A percentile compares a stretch with the other conserved stretches of the same genome.
Evolutionary conservation across 2,888 invertebrate genomes (phyloP).

Genomic region (Lasioglossum leucozonium): DNA sequence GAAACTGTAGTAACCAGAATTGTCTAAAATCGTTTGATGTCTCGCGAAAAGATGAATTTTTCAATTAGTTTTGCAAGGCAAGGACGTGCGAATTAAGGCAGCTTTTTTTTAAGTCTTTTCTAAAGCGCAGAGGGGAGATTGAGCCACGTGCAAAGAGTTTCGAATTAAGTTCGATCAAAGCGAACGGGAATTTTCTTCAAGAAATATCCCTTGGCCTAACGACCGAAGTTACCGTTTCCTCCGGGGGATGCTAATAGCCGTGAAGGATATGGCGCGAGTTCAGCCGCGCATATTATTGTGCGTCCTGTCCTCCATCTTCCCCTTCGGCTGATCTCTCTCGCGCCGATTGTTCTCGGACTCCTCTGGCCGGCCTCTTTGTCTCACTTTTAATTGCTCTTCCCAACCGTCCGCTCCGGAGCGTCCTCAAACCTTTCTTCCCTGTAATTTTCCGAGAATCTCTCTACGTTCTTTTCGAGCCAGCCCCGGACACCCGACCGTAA

Average conservation of each 20-base stretch:
- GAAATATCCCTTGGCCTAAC: neutral
- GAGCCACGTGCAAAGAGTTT: neutral
- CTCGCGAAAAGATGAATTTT: neutral
- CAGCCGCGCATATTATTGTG: constrained; percentile 39
- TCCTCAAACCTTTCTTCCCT: constrained; percentile 48
- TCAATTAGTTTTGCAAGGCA: neutral
- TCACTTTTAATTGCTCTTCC: constrained; percentile 59
- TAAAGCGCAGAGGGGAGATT: neutral
- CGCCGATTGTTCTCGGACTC: constrained; percentile 38
- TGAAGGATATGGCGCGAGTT: constrained; percentile 43
- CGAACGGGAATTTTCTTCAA: neutral
- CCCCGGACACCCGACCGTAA: constrained; percentile 12
- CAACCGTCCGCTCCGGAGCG: constrained; percentile 47
- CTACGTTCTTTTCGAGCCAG: neutral
- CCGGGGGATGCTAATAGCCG: neutral
- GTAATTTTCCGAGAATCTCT: constrained; percentile 47
- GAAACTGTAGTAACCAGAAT: neutral
- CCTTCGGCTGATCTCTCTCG: neutral
- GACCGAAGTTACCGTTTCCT: neutral
- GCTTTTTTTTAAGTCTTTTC: neutral
- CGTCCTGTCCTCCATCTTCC: constrained; percentile 18
- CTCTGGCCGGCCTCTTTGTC: constrained; percentile 40
- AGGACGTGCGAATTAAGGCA: too few species aligned
- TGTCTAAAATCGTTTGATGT: neutral
- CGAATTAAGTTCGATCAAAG: neutral